Conservation (phyloP, 1,140 invertebrate genomes). For the Trachymyrmex cornetzi region DNA sequence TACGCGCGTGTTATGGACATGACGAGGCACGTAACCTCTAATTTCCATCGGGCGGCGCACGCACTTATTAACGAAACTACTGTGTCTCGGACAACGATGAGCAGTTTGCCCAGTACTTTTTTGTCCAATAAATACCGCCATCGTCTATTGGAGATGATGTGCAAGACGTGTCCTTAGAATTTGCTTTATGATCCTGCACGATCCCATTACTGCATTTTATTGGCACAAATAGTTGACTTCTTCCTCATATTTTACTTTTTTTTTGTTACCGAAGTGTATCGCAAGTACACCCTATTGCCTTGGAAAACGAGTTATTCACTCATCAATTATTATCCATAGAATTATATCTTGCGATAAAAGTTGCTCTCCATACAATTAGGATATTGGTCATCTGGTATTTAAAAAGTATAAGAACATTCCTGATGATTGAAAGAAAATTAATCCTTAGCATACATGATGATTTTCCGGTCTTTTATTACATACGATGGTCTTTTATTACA, state of each 20-base stretch:
- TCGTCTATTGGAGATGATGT: slow-evolving; percentile 20
- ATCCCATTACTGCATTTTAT: slow-evolving; percentile 40
- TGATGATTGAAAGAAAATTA: too few relatives aligned
- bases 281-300: background rate
- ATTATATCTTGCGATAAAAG: slow-evolving; percentile 12
- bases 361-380: background rate
- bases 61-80: slow-evolving; percentile 37
- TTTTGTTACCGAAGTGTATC: background rate
- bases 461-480: too few relatives aligned
- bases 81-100: slow-evolving; percentile 23
- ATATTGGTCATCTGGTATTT: background rate
- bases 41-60: slow-evolving; percentile 17
- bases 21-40: slow-evolving; percentile 24
- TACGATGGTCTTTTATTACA: too few relatives aligned
- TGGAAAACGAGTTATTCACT: slow-evolving; percentile 34
- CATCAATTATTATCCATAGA: slow-evolving; percentile 22
- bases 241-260: background rate
- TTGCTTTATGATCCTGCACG: slow-evolving; percentile 26
- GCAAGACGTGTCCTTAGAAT: slow-evolving; percentile 25
- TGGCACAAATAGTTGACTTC: background rate
- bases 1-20: background rate
- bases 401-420: background rate
- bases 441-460: too few relatives aligned
- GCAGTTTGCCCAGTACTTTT: slow-evolving; percentile 24
- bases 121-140: slow-evolving; percentile 30